Conservation (phyloP, 2,797 vertebrate genomes). For the Mionectes olivaceus region DNA sequence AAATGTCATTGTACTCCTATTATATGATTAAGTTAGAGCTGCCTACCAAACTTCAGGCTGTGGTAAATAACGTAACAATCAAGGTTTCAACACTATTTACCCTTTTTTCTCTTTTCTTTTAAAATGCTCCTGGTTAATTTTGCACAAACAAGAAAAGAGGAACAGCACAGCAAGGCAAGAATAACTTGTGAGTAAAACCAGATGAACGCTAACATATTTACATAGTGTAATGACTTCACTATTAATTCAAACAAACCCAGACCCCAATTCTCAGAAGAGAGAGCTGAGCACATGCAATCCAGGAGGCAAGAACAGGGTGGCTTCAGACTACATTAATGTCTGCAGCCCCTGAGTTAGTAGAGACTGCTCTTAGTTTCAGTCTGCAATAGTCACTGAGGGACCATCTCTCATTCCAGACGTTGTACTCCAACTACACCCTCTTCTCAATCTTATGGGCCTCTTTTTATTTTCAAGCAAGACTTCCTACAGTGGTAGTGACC, state of each 20-base stretch:
- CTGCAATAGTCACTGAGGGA: background rate
- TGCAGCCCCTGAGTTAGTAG: background rate
- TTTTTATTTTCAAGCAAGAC: background rate
- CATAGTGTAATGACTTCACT: slow-evolving; percentile 60
- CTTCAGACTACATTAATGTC: slow-evolving; percentile 18
- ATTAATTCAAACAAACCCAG: slow-evolving; percentile 64
- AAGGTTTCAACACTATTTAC: slow-evolving; percentile 54
- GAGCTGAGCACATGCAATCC: slow-evolving; percentile 15
- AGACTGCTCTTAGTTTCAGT: slow-evolving; percentile 5
- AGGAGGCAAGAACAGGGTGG: slow-evolving; percentile 57
- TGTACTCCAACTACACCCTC: background rate
- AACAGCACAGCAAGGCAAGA: slow-evolving; percentile 53
- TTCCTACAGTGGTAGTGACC: background rate
- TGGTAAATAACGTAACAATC: slow-evolving; percentile 18
- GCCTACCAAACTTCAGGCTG: background rate
- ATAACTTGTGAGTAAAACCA: slow-evolving; percentile 67
- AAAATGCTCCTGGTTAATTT: slow-evolving; percentile 43
- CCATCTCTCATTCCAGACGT: background rate
- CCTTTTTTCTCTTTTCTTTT: background rate
- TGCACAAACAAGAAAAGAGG: slow-evolving; percentile 57
- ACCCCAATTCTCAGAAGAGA: slow-evolving; percentile 43
- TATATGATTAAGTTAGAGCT: background rate
- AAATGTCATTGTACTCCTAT: slow-evolving; percentile 1
- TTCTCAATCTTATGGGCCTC: background rate
- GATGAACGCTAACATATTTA: slow-evolving; percentile 60